A percentile compares a stretch with the other conserved stretches of the same genome.
Evolutionary conservation across 2,113 vertebrate species (phyloP).

Genomic region (Tautogolabrus adspersus): DNA sequence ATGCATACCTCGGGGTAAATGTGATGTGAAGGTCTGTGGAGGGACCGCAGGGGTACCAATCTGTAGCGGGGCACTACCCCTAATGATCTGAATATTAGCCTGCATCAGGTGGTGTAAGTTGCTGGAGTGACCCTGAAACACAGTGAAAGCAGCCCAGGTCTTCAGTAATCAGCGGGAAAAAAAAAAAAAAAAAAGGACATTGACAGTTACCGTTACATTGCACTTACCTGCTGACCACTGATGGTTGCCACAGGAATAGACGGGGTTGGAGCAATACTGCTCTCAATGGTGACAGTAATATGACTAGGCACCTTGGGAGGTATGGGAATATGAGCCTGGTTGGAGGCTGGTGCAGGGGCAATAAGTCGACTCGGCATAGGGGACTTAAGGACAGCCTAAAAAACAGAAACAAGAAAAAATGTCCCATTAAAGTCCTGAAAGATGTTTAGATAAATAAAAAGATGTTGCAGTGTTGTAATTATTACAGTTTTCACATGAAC

Average conservation of each 20-base stretch:
- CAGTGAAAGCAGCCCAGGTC: not conserved
- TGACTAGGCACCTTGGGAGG: constrained; percentile 93
- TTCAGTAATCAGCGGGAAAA: constrained; percentile 9
- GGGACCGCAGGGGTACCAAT: constrained; percentile 85
- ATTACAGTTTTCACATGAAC: no score
- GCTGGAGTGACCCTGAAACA: constrained; percentile 91
- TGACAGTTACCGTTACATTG: not conserved
- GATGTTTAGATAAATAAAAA: not conserved
- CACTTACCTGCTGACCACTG: constrained; percentile 94
- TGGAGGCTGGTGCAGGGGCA: constrained; percentile 94
- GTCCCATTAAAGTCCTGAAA: not conserved
- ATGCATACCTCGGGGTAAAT: constrained; percentile 92
- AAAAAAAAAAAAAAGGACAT: not conserved
- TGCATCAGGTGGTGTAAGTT: constrained; percentile 96
- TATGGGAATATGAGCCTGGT: constrained; percentile 87
- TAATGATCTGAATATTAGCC: constrained; percentile 94
- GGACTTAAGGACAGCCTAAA: constrained; percentile 91
- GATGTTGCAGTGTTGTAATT: not conserved
- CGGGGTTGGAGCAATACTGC: constrained; percentile 90
- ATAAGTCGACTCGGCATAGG: constrained; percentile 96
- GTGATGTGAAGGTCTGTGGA: constrained; percentile 87
- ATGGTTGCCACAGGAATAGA: constrained; percentile 98
- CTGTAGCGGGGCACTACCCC: constrained; percentile 90
- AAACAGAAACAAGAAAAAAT: not conserved
- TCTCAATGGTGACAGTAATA: constrained; percentile 95